phyloP scores from a whole-genome alignment of 1,140 invertebrate genomes.

The Saccostrea glomerata region DNA sequence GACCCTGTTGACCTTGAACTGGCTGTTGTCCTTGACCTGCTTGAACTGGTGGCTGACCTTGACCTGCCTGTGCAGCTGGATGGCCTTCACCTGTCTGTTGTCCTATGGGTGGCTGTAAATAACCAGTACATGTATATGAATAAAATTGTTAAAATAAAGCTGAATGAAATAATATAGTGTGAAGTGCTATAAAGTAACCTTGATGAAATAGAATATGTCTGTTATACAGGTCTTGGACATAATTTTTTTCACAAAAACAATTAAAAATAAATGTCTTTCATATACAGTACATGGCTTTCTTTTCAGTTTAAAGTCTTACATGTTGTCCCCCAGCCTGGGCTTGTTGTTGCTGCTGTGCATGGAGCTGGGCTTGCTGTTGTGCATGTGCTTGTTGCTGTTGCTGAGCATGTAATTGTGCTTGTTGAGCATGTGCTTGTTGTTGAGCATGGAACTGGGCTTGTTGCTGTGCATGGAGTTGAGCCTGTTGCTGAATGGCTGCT shows the following conservation, averaged over 20 bases:
- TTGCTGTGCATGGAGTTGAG: constrained; percentile 50
- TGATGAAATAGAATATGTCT: too few species aligned
- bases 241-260: neutral
- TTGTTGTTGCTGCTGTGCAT: constrained; percentile 35
- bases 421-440: constrained; percentile 45
- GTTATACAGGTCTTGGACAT: too few species aligned
- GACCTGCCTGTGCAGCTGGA: constrained; percentile 20
- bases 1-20: constrained; percentile 6
- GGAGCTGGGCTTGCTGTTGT: constrained; percentile 33
- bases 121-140: neutral
- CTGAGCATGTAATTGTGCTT: neutral
- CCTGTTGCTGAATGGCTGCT: constrained; percentile 50
- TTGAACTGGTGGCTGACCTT: constrained; percentile 28
- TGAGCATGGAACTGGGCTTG: constrained; percentile 51
- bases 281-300: neutral
- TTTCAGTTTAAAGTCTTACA: neutral
- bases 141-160: neutral
- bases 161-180: neutral
- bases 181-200: neutral
- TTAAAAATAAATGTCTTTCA: neutral
- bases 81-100: constrained; percentile 39
- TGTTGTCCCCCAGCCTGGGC: neutral
- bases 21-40: neutral
- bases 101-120: constrained; percentile 16
- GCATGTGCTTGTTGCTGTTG: constrained; percentile 45